Evolutionary conservation across 2,113 vertebrate species (phyloP).

Genomic region (Columba janthina): DNA sequence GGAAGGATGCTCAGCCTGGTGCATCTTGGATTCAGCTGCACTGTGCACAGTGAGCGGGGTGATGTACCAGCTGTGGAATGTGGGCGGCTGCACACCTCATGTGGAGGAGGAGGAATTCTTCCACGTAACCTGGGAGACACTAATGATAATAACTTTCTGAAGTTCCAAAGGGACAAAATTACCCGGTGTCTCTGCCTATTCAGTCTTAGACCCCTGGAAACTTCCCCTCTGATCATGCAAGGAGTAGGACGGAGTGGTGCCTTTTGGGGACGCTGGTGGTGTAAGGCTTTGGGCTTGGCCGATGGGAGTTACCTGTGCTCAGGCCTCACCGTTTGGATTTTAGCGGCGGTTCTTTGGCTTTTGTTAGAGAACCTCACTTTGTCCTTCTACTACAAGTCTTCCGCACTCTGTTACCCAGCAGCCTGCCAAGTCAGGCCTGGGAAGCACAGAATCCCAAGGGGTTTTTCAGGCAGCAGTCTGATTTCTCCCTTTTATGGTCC

Average conservation of each 20-base stretch:
- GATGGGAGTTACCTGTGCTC: too few species aligned
- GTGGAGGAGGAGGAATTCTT: background rate
- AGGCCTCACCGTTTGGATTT: background rate
- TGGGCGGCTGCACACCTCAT: background rate
- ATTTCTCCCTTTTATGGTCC: background rate
- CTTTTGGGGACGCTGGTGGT: background rate
- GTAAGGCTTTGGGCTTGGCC: background rate
- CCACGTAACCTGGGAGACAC: too few species aligned
- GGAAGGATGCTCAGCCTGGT: background rate
- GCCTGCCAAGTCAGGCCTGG: background rate
- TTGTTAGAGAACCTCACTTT: background rate
- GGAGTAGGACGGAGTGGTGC: background rate
- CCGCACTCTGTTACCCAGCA: rapidly evolving
- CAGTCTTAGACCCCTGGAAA: background rate
- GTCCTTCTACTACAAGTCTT: background rate
- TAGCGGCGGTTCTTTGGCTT: background rate
- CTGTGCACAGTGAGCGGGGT: background rate
- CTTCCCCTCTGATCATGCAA: background rate
- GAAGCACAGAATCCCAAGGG: background rate
- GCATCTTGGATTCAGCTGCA: background rate
- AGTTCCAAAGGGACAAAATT: background rate
- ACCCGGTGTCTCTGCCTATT: background rate
- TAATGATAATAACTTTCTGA: background rate
- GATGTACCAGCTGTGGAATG: background rate
- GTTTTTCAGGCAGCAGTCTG: background rate